A percentile compares a stretch with the other conserved stretches of the same genome.
phyloP scores from a whole-genome alignment of 37 sponge, comb jelly and placozoan genomes.

The Amphimedon queenslandica region DNA sequence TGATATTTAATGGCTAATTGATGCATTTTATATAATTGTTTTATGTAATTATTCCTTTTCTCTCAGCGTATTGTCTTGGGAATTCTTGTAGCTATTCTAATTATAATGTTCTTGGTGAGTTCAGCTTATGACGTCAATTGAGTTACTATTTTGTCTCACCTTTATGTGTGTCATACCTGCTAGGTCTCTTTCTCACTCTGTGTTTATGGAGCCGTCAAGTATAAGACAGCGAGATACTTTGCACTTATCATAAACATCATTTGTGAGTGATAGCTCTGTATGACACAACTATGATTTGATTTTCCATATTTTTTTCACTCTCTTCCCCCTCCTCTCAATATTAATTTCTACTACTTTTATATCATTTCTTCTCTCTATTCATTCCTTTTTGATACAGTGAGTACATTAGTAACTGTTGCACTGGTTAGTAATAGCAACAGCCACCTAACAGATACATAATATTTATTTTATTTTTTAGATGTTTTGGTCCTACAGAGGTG shows the following conservation, averaged over 20 bases:
- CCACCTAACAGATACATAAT: background rate
- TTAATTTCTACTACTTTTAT: background rate
- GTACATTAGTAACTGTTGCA: slow-evolving; percentile 13
- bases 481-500: slow-evolving; percentile 67
- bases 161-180: background rate
- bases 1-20: too few species aligned
- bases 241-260: slow-evolving; percentile 55
- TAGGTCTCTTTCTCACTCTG: slow-evolving; percentile 54
- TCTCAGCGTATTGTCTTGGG: slow-evolving; percentile 12
- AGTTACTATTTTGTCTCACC: background rate
- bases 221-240: slow-evolving; percentile 41
- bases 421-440: slow-evolving; percentile 6
- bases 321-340: background rate
- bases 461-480: slow-evolving; percentile 26
- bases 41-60: too few species aligned
- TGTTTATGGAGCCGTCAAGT: slow-evolving; percentile 24
- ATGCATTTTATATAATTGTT: too few species aligned
- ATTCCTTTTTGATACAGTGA: slow-evolving; percentile 12
- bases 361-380: background rate
- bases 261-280: too few species aligned
- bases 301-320: background rate
- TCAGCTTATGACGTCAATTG: background rate
- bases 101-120: slow-evolving; percentile 26
- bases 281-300: background rate
- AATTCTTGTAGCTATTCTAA: slow-evolving; percentile 11